Base-by-base conservation (phyloP, 2,113 vertebrate genomes). In the Astur gentilis region DNA sequence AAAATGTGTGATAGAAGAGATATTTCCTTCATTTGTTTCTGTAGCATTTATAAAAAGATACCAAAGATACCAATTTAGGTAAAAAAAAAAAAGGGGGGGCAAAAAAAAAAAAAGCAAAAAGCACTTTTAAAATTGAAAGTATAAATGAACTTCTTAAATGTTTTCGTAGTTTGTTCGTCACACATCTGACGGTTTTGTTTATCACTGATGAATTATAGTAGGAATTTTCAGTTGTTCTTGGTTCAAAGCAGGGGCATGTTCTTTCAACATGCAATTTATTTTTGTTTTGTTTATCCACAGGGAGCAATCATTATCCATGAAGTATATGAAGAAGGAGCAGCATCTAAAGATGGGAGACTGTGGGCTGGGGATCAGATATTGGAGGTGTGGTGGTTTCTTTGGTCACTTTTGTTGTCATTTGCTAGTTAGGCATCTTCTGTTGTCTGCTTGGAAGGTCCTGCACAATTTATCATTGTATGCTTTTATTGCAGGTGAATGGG, bases 351-450 rank as follows among this genome's bases (percentile, higher is more conserved):
- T 84, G 99, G 99, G 76, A 98, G 99, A 50, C 98, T 99, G 1
- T 99, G 99, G 99, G 99, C 99, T 84, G 99, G 99, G 52, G 99
- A 99, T 97, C 99, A 99, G 97, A 99, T 99, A 96, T 97, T 99
- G 47, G 99, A 99, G 99, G 99, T 99, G 94, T 12, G 45, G 7
- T 64, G 13, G 16, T 55, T 72, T 67, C 17, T 64, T 91, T 52
- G 11, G 13, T 61, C 12, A 15, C 44, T 42, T 84, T 22, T 66
- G 8, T 54, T 72, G 11, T 72, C 34, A 22, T 45, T 64, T 82
- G 29, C 40, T 73, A 34, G 4, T 12, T 64, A 75, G 47, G 5
- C 18, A 12, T 73, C 13, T 80, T 75, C 19, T 84, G 0, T 85
- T 90, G 11, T 44, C 49, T 67, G 9, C 19, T 67, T 67, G 31